Base-by-base conservation (phyloP, 2,888 invertebrate genomes). In the Heteromurus nitidus region DNA sequence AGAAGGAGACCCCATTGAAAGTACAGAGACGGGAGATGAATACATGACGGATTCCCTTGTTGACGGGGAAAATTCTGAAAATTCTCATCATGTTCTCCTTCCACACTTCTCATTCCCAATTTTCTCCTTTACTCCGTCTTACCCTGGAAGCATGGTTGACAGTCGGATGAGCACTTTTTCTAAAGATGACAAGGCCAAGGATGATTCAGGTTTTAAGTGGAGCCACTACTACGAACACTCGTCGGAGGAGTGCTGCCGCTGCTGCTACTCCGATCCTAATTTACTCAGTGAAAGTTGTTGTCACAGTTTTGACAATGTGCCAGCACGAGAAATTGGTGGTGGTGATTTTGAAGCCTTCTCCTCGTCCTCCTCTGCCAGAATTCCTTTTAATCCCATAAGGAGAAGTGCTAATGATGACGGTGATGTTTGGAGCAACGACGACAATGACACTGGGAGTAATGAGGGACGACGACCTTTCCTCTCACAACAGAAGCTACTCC, bases 41-140 rank as follows among this genome's bases (percentile, higher is more conserved):
- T 69, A 24, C 31, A 55, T 70, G 70, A 70, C 53, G 30, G 70
- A 70, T 58, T 70, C 70, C 42, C 70, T 16, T 36, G 70, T 53
- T 31, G 58, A 50, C 58, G 26, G 55, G 24, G 24, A 55, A 16
- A 5, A 36, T 13, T 55, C 20, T 47, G n/a, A n/a, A 47, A 47
- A 47, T 47, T 47, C 7, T 50, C 50, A 9, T 36, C 36, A 13
- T 9, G 36, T 36, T 13, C 9, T 7, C 50, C 18, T 50, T 50
- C 50, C 20, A 1, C 20, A n/a, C 1, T 50, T 18, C n/a, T 20
- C 50, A 7, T 11, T n/a, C 9, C 50, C 50, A 9, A 50, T 9
- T 50, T 50, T 20, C 20, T 20, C 50, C 9, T 50, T 18, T n/a
- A n/a, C n/a, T n/a, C n/a, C n/a, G n/a, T n/a, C n/a, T n/a, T n/a